phyloP scores from a whole-genome alignment of 2,113 vertebrate genomes.

The Clinocottus analis region DNA sequence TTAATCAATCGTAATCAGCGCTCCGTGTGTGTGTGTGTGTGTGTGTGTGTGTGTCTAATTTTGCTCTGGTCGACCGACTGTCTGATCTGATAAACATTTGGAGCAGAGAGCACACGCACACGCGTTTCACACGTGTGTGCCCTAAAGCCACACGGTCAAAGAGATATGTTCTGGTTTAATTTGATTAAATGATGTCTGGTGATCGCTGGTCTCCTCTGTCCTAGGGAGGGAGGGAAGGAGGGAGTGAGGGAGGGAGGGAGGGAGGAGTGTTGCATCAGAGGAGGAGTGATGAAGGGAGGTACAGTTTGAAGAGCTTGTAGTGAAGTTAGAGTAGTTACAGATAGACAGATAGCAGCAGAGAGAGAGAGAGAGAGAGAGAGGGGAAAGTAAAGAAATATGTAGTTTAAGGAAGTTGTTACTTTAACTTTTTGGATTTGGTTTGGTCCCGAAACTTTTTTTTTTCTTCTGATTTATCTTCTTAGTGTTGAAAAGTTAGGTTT shows the following conservation, averaged over 20 bases:
- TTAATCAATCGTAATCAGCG: slow-evolving; percentile 60
- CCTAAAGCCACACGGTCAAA: slow-evolving; percentile 6
- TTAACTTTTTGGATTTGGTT: not conserved
- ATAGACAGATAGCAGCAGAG: slow-evolving; percentile 39
- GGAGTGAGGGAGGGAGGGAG: slow-evolving; percentile 37
- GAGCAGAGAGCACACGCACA: slow-evolving; percentile 33
- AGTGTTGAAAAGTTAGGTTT: not conserved
- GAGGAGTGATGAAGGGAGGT: slow-evolving; percentile 57
- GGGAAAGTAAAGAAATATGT: not conserved
- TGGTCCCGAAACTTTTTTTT: not conserved
- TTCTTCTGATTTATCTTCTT: not conserved
- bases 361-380: slow-evolving; percentile 23
- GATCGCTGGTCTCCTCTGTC: slow-evolving; percentile 39
- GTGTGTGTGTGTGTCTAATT: slow-evolving; percentile 39
- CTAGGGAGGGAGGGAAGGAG: slow-evolving; percentile 18
- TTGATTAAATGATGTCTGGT: slow-evolving; percentile 41
- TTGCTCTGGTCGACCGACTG: slow-evolving; percentile 62
- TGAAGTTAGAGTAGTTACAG: slow-evolving; percentile 63
- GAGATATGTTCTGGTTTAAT: slow-evolving; percentile 38
- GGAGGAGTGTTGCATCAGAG: slow-evolving; percentile 47
- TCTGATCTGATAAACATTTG: slow-evolving; percentile 69
- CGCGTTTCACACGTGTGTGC: not conserved
- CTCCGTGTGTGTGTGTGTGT: slow-evolving; percentile 17
- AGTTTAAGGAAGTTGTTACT: not conserved
- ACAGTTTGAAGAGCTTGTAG: slow-evolving; percentile 50